phyloP scores from a whole-genome alignment of 92 coral and sea anemone genomes.

The Phenganax marumi region DNA sequence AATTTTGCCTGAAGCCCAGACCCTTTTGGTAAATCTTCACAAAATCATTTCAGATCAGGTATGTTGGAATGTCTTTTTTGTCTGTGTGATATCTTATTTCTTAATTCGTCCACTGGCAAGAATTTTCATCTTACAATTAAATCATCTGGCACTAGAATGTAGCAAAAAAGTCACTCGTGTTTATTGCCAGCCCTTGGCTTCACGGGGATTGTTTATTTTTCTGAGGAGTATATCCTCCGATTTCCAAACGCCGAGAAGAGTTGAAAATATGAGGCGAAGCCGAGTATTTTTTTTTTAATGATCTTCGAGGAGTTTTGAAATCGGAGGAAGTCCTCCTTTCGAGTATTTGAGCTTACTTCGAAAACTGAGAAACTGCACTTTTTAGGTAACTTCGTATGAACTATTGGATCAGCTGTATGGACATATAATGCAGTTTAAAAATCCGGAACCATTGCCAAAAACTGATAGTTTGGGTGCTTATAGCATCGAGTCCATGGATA shows the following conservation, averaged over 20 bases:
- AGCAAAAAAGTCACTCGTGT: too few species aligned
- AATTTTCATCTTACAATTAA: neutral
- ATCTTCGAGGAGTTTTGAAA: too few species aligned
- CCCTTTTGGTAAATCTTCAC: slow-evolving; percentile 70
- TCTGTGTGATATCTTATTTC: too few species aligned
- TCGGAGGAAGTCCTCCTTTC: too few species aligned
- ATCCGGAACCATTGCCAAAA: slow-evolving; percentile 65
- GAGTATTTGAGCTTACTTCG: neutral
- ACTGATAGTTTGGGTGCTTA: slow-evolving; percentile 62
- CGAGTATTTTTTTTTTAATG: too few species aligned
- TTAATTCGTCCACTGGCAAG: neutral
- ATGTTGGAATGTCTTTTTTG: neutral
- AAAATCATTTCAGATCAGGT: slow-evolving; percentile 78
- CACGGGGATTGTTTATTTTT: too few species aligned
- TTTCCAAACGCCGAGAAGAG: too few species aligned
- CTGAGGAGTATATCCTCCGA: too few species aligned
- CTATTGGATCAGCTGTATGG: slow-evolving; percentile 67
- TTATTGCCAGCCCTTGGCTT: too few species aligned
- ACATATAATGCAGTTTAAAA: slow-evolving; percentile 64
- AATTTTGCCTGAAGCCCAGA: slow-evolving; percentile 79
- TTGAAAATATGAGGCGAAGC: too few species aligned
- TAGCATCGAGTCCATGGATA: slow-evolving; percentile 70
- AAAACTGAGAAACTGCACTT: neutral
- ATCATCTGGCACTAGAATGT: too few species aligned
- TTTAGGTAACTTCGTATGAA: slow-evolving; percentile 63